phyloP scores from a whole-genome alignment of 2,113 vertebrate species.

The Cichladusa arquata region DNA sequence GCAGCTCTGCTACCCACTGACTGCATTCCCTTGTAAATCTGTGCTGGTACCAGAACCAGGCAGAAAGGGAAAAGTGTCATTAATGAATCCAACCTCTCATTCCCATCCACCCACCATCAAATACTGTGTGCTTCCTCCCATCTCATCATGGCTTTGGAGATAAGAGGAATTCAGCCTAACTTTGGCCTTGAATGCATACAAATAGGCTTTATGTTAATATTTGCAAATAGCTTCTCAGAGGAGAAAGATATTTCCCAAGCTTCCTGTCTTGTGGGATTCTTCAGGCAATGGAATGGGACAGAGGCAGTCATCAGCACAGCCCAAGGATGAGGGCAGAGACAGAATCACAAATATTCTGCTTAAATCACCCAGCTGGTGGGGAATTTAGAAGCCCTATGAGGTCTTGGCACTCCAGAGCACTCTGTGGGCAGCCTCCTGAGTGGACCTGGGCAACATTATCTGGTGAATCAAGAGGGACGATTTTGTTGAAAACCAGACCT shows the following conservation, averaged over 20 bases:
- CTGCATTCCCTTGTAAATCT: background rate
- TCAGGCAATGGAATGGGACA: background rate
- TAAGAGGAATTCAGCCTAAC: background rate
- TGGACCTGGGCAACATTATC: background rate
- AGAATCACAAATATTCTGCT: background rate
- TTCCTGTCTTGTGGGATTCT: background rate
- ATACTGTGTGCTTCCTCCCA: background rate
- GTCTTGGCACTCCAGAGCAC: background rate
- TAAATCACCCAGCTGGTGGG: background rate
- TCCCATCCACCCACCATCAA: background rate
- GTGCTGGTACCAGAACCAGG: background rate
- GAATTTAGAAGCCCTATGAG: background rate
- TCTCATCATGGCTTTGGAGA: background rate
- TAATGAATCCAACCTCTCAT: background rate
- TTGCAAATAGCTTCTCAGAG: conserved; percentile 1
- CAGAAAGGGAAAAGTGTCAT: background rate
- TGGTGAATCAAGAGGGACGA: background rate
- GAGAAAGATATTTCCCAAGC: background rate
- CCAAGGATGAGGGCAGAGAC: background rate
- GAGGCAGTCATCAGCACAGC: background rate
- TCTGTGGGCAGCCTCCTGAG: background rate
- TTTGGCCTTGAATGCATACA: background rate
- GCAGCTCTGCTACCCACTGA: background rate
- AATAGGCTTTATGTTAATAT: conserved; percentile 12
- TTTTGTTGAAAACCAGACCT: background rate